Evolutionary conservation across 2,113 vertebrate genomes (phyloP).

Genomic region (Sapayoa aenigma): DNA sequence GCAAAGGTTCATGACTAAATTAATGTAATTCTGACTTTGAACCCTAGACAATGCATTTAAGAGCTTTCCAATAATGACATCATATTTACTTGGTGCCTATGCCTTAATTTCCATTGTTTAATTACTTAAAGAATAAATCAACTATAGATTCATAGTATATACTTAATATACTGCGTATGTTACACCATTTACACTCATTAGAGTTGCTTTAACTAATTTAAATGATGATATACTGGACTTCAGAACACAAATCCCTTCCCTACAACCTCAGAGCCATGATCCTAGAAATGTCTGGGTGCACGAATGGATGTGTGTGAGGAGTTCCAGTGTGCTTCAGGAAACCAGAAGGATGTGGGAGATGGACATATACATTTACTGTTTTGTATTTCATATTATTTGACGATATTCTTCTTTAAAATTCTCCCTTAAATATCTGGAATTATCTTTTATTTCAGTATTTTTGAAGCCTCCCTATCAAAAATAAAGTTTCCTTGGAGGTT

Average conservation of each 20-base stretch:
- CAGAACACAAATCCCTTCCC: neutral
- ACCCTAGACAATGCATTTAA: conserved; percentile 28
- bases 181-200: neutral
- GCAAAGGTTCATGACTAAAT: conserved; percentile 38
- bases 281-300: neutral
- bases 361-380: neutral
- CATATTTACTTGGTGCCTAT: neutral
- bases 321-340: neutral
- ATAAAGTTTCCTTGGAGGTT: conserved; percentile 36
- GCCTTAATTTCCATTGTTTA: neutral
- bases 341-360: neutral
- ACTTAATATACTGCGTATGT: neutral
- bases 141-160: neutral
- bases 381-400: neutral
- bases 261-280: neutral
- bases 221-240: neutral
- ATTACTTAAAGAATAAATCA: conserved; percentile 8
- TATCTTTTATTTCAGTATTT: conserved; percentile 48
- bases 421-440: neutral
- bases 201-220: neutral
- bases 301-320: neutral
- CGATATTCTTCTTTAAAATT: neutral
- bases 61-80: neutral
- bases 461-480: conserved; percentile 22
- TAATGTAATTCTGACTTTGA: conserved; percentile 2